Base-by-base conservation (phyloP, 2,797 vertebrate genomes). In the Enoplosus armatus region DNA sequence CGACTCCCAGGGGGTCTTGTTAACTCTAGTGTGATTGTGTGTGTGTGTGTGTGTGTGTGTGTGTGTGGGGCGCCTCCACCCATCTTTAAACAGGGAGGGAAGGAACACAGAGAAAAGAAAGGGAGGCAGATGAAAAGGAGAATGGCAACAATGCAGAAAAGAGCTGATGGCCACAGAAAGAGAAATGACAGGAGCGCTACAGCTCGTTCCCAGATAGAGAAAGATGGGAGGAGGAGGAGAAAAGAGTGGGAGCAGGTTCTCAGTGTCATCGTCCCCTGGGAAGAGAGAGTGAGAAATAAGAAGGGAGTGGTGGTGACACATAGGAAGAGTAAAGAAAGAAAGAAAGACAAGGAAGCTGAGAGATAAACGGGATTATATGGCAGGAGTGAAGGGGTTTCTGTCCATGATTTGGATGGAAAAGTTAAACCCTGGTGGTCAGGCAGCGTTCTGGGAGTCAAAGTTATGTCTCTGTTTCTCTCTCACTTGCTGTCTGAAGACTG, bases 1-100 rank as follows among this genome's bases (percentile, higher is more conserved):
- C 1, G 67, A 85, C 83, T 92, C 93, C 89, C 93, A 87, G 91
- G 92, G 89, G 93, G 84, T 89, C 92, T 89, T 92, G 90, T 93
- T 93, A 93, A 90, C 73, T 67, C 70, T 59, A 35, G 63, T 61
- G 50, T 63, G 51, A n/a, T n/a, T 72, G 68, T 75, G 67, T 59
- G 71, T 66, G 60, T 16, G 70, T 80, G 70, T 73, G 73, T 72
- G 75, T 77, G 62, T 59, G 59, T 72, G 68, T 51, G 61, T 75
- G 59, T 55, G 67, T 64, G 51, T 79, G 59, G 69, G 55, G 78
- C 29, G 35, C 35, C 73, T 73, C 76, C 84, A 82, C 66, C 88
- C 87, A 76, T 82, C 80, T 85, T 83, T 79, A 90, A 85, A 89
- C 75, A 74, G 81, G 78, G 82, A 89, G 77, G 82, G 75, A 70